Percentiles rank a stretch among this genome's conserved stretches.
phyloP scores from a whole-genome alignment of 2,113 vertebrate species.

The Antechinus flavipes region DNA sequence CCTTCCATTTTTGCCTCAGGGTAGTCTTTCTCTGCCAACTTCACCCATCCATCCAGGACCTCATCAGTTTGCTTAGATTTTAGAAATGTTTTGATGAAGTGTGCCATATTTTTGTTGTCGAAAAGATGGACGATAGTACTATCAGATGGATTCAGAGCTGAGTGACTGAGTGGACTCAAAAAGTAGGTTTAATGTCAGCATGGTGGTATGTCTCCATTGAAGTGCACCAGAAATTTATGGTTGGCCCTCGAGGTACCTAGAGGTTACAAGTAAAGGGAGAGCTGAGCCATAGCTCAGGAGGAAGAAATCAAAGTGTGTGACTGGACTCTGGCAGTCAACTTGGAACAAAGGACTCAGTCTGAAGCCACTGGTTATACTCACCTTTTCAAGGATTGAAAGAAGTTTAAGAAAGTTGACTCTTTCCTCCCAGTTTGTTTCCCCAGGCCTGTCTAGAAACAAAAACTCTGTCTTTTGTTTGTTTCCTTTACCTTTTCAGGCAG shows the following conservation, averaged over 20 bases:
- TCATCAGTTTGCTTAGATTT: background rate
- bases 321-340: background rate
- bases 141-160: background rate
- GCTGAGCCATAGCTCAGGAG: background rate
- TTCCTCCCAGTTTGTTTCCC: background rate
- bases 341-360: background rate
- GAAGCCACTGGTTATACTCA: background rate
- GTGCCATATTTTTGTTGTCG: background rate
- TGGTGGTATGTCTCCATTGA: background rate
- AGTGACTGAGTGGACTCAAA: background rate
- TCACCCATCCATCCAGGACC: too few species aligned
- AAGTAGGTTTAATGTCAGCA: background rate
- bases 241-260: background rate
- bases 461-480: background rate
- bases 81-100: background rate
- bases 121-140: background rate
- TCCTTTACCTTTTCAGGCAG: background rate
- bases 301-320: background rate
- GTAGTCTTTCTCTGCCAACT: too few species aligned
- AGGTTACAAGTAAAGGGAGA: background rate
- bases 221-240: background rate
- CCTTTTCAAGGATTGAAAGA: background rate
- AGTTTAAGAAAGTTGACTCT: background rate
- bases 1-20: too few species aligned
- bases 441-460: background rate